Percentiles rank a stretch among this genome's conserved stretches.
phyloP scores from a whole-genome alignment of 37 sponge, comb jelly and placozoan species.

The Diacarnus erythraeanus region DNA sequence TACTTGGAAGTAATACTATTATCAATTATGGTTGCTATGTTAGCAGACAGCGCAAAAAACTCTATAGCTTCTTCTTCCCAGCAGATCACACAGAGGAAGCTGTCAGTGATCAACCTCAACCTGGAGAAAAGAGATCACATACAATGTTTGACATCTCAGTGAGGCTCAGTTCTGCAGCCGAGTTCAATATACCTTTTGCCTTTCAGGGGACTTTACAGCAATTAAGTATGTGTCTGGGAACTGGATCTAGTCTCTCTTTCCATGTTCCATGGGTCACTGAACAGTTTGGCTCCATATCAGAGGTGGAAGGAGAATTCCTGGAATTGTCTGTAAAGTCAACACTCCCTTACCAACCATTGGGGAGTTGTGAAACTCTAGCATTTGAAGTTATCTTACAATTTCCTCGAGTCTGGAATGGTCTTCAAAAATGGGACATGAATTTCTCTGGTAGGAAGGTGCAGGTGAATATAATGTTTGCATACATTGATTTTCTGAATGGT shows the following conservation, averaged over 20 bases:
- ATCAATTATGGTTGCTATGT: conserved; percentile 72
- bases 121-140: conserved; percentile 62
- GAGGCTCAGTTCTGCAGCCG: not conserved
- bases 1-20: conserved; percentile 39
- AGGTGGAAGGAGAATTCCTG: conserved; percentile 28
- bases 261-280: conserved; percentile 56
- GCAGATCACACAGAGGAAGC: conserved; percentile 38
- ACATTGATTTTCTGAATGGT: conserved; percentile 83
- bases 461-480: conserved; percentile 65
- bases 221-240: conserved; percentile 3
- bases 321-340: conserved; percentile 15
- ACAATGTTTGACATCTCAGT: conserved; percentile 55
- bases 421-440: conserved; percentile 79
- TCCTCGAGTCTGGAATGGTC: conserved; percentile 78
- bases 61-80: conserved; percentile 75
- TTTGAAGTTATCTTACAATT: conserved; percentile 50
- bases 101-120: conserved; percentile 40
- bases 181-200: conserved; percentile 24
- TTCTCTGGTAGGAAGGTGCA: conserved; percentile 32
- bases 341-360: conserved; percentile 22
- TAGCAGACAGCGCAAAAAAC: conserved; percentile 40
- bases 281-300: conserved; percentile 40
- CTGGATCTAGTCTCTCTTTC: conserved; percentile 10
- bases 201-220: conserved; percentile 16
- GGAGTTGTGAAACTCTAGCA: conserved; percentile 1